phyloP scores from a whole-genome alignment of 2,797 vertebrate species.

The Cottoperca gobio region DNA sequence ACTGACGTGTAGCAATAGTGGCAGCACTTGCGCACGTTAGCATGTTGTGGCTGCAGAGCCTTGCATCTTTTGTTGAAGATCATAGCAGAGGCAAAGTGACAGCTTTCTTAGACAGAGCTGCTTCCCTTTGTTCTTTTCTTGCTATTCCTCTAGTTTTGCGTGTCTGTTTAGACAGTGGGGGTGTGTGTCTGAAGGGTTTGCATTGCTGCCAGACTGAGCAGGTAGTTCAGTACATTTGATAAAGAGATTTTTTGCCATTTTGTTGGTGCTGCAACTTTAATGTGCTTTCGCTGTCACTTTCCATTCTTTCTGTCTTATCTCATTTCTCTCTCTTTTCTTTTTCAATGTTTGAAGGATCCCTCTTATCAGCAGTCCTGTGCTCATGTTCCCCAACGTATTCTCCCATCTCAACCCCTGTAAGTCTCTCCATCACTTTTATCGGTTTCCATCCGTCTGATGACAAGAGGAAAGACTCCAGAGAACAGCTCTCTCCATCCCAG shows the following conservation, averaged over 20 bases:
- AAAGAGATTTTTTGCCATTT: slow-evolving; percentile 53
- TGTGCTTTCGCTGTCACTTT: slow-evolving; percentile 19
- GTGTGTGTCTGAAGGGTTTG: slow-evolving; percentile 43
- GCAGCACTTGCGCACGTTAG: slow-evolving; percentile 74
- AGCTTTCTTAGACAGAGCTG: slow-evolving; percentile 74
- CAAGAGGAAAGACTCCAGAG: too few relatives aligned
- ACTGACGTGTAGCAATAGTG: slow-evolving; percentile 72
- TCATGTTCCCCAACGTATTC: slow-evolving; percentile 20
- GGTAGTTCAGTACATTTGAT: slow-evolving; percentile 44
- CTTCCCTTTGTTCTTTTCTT: slow-evolving; percentile 70
- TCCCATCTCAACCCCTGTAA: slow-evolving; percentile 25
- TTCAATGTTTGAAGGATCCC: slow-evolving; percentile 20
- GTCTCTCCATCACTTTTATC: slow-evolving; percentile 74
- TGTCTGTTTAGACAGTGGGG: slow-evolving; percentile 42
- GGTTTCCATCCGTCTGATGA: too few relatives aligned
- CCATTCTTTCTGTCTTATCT: slow-evolving; percentile 9
- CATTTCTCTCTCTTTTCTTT: background rate
- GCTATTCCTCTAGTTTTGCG: slow-evolving; percentile 33
- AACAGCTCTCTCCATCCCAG: slow-evolving; percentile 83
- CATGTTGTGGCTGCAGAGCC: slow-evolving; percentile 69
- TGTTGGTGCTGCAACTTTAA: slow-evolving; percentile 50
- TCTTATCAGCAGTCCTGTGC: slow-evolving; percentile 12
- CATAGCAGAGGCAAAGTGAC: slow-evolving; percentile 69
- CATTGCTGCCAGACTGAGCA: slow-evolving; percentile 55
- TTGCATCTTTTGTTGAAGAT: slow-evolving; percentile 61